These are phyloP conservation scores for Toxonevra muliebris DNA, from an alignment of 2,888 invertebrate genomes.

Conservation along the genomic window DNA sequence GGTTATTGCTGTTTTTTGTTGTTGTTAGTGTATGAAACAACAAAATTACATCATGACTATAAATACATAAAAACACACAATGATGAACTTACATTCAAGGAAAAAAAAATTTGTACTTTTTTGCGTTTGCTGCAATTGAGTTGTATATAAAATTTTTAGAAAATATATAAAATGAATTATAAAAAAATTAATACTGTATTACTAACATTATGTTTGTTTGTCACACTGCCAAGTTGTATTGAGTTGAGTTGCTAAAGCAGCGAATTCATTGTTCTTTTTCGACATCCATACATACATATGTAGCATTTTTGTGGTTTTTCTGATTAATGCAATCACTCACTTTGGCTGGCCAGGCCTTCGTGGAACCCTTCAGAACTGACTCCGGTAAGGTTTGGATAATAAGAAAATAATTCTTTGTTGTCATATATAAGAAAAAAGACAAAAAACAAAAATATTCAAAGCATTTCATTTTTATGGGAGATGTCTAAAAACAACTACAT, in stretches of 20 bases:
- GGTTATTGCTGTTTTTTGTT: no score
- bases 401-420: no score
- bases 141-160: background rate
- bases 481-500: no score
- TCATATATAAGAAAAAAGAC: no score
- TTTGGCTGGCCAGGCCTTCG: no score
- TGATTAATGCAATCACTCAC: no score
- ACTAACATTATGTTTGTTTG: background rate
- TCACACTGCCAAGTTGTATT: background rate
- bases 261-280: background rate
- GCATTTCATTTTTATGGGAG: no score
- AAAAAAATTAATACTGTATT: no score
- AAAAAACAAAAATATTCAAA: no score
- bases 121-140: background rate
- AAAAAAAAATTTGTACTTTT: background rate
- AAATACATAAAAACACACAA: background rate
- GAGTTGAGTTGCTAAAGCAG: background rate
- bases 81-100: background rate
- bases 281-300: background rate
- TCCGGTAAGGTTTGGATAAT: no score
- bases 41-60: background rate
- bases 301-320: background rate
- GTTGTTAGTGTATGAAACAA: no score
- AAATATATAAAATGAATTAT: background rate
- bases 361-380: no score